phyloP scores from a whole-genome alignment of 2,113 vertebrate species.

The Xenopus laevis region DNA sequence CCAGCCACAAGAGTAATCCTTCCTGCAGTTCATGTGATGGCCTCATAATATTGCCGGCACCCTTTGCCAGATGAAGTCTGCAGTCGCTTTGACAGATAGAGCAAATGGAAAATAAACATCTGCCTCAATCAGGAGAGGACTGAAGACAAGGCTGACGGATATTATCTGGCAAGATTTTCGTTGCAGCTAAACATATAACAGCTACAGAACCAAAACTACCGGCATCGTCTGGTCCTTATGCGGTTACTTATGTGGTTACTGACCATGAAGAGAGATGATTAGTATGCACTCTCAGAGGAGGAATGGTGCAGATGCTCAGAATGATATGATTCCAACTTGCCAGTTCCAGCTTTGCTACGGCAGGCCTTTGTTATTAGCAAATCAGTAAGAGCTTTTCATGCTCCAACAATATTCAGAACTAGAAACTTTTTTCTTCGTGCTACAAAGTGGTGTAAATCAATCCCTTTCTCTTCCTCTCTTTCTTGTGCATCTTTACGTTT shows the following conservation, averaged over 20 bases:
- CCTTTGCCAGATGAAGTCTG: conserved; percentile 75
- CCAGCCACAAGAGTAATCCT: conserved; percentile 78
- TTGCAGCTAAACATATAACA: conserved; percentile 74
- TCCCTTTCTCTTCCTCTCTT: too few relatives aligned
- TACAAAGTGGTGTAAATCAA: conserved; percentile 26
- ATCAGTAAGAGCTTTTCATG: conserved; percentile 53
- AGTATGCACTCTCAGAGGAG: conserved; percentile 78
- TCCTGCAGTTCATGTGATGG: conserved; percentile 74
- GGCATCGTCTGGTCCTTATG: conserved; percentile 84
- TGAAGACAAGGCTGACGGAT: conserved; percentile 79
- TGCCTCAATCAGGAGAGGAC: conserved; percentile 79
- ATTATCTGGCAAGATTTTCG: conserved; percentile 74
- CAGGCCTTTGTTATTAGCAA: conserved; percentile 49
- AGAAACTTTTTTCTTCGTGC: conserved; percentile 52
- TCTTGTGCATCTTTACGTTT: too few relatives aligned
- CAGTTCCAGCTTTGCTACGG: conserved; percentile 58
- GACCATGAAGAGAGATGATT: conserved; percentile 86
- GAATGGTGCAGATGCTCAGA: conserved; percentile 74
- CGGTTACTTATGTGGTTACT: conserved; percentile 85
- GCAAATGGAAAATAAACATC: conserved; percentile 83
- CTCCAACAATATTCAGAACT: conserved; percentile 59
- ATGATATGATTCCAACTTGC: conserved; percentile 70
- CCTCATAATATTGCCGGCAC: conserved; percentile 72
- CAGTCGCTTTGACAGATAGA: conserved; percentile 73
- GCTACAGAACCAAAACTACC: conserved; percentile 76